Evolutionary conservation across 2,888 invertebrate genomes (phyloP).

Genomic region (Orthonychiurus folsomi): DNA sequence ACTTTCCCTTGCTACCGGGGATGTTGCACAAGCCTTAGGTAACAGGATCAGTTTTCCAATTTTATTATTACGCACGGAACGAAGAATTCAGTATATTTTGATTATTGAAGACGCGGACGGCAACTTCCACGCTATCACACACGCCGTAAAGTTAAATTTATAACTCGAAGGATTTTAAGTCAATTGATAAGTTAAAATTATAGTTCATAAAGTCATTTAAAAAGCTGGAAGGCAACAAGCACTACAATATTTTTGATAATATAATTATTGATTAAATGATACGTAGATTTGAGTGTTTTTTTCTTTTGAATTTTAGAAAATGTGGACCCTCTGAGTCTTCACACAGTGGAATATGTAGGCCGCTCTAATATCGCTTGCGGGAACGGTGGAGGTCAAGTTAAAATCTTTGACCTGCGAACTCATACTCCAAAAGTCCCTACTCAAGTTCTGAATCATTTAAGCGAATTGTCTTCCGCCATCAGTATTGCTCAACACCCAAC

Average conservation of each 20-base stretch:
- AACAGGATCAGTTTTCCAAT: neutral
- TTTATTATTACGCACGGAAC: neutral
- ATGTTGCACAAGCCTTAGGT: constrained; percentile 23
- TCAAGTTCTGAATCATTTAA: constrained; percentile 27
- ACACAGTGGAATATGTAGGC: constrained; percentile 21
- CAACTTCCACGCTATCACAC: too few species aligned
- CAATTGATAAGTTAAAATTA: too few species aligned
- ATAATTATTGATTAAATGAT: too few species aligned
- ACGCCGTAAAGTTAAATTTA: too few species aligned
- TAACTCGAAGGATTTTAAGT: too few species aligned
- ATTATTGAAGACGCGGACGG: too few species aligned
- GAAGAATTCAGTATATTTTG: too few species aligned
- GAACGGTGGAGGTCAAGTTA: constrained; percentile 37
- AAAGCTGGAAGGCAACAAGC: too few species aligned
- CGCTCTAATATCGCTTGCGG: constrained; percentile 31
- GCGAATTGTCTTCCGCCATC: constrained; percentile 32
- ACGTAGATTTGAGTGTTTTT: too few species aligned
- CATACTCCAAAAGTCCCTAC: constrained; percentile 14
- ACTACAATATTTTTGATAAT: too few species aligned
- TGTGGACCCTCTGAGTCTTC: constrained; percentile 32
- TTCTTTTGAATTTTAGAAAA: constrained; percentile 20
- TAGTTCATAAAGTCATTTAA: too few species aligned
- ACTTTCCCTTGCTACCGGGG: constrained; percentile 16
- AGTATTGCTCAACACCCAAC: constrained; percentile 37
- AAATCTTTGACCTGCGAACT: constrained; percentile 36